Evolutionary conservation across 2,797 vertebrate species (phyloP).

Genomic region (Rhinella marina): DNA sequence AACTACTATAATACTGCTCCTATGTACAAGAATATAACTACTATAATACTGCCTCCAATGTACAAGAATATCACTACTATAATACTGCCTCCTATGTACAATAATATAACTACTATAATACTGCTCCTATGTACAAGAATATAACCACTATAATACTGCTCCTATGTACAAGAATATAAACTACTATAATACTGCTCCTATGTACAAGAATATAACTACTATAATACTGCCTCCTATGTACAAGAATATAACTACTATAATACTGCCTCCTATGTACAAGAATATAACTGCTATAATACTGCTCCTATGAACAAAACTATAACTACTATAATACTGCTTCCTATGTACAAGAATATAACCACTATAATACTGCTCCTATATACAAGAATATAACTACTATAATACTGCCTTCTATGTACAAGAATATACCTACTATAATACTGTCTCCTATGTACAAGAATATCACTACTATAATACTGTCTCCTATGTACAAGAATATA

Average conservation of each 20-base stretch:
- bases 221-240: too few species aligned
- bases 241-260: too few species aligned
- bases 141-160: neutral
- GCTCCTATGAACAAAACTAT: neutral
- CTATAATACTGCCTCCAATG: too few species aligned
- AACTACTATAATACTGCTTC: neutral
- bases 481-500: neutral
- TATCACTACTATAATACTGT: slow-evolving; percentile 1
- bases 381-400: slow-evolving; percentile 4
- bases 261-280: too few species aligned
- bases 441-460: neutral
- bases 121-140: slow-evolving; percentile 4
- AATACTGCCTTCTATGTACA: neutral
- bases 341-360: slow-evolving; percentile 6
- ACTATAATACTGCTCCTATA: neutral
- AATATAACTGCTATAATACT: too few species aligned
- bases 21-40: too few species aligned
- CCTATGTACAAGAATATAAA: too few species aligned
- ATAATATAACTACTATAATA: slow-evolving; percentile 4
- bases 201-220: too few species aligned
- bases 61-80: too few species aligned
- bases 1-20: too few species aligned
- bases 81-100: neutral
- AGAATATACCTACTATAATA: too few species aligned
- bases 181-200: too few species aligned